These are phyloP conservation scores for Diabrotica undecimpunctata DNA, from an alignment of 1,140 invertebrate genomes.

Conservation along the genomic window DNA sequence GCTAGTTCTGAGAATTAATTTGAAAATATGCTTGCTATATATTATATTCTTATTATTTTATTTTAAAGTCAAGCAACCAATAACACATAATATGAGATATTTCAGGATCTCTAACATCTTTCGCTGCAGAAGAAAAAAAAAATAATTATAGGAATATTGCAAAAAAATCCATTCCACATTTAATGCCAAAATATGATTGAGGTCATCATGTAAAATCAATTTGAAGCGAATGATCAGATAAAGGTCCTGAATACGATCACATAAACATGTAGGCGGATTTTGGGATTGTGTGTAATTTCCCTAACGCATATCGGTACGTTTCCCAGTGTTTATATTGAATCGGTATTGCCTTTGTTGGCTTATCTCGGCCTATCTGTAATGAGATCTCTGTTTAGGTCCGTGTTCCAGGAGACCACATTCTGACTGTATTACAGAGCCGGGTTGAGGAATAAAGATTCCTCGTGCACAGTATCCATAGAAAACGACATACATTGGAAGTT, in stretches of 20 bases:
- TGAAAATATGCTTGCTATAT: no score
- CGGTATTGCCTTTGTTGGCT: constrained; percentile 45
- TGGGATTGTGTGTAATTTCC: constrained; percentile 46
- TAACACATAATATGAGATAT: no score
- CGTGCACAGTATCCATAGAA: no score
- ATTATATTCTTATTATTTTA: no score
- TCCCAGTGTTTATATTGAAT: constrained; percentile 45
- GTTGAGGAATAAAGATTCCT: constrained; percentile 3
- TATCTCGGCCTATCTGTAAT: constrained; percentile 46
- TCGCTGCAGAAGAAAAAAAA: no score
- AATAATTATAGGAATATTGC: no score
- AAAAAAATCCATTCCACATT: no score
- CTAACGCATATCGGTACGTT: constrained; percentile 39
- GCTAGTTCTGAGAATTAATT: no score
- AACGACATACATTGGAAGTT: no score
- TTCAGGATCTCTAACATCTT: no score
- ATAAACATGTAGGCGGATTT: constrained; percentile 46
- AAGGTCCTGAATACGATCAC: constrained; percentile 33
- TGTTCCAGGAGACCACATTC: constrained; percentile 33
- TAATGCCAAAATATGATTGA: constrained; percentile 31
- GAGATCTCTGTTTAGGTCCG: constrained; percentile 43
- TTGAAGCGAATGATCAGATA: constrained; percentile 37
- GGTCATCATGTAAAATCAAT: constrained; percentile 44
- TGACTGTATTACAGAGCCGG: constrained; percentile 23
- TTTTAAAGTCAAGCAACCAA: no score